Evolutionary conservation across 2,113 vertebrate genomes (phyloP).

Genomic region (Cheilinus undulatus): DNA sequence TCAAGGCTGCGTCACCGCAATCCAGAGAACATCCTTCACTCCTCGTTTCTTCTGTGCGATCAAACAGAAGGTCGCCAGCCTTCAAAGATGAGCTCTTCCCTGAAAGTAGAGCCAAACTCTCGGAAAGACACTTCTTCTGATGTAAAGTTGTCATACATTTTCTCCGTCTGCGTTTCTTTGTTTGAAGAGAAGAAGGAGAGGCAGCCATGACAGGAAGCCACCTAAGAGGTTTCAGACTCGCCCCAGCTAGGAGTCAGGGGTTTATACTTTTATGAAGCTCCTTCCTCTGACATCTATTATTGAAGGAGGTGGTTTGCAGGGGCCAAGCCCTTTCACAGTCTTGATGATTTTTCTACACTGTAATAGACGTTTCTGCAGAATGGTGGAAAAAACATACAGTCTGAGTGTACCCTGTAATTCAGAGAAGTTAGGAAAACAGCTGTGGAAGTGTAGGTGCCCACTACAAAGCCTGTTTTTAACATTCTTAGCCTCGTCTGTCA

Average conservation of each 20-base stretch:
- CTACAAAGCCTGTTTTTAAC: constrained; percentile 74
- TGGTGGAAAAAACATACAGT: constrained; percentile 19
- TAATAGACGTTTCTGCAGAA: constrained; percentile 56
- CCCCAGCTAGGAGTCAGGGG: constrained; percentile 54
- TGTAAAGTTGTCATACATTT: not conserved
- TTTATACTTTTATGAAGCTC: constrained; percentile 83
- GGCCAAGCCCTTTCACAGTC: constrained; percentile 66
- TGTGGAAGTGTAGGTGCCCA: constrained; percentile 51
- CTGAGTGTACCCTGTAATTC: constrained; percentile 65
- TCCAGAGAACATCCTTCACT: not conserved
- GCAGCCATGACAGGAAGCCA: constrained; percentile 30
- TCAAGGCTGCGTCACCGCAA: constrained; percentile 31
- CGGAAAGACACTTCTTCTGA: not conserved
- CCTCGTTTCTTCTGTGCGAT: not conserved
- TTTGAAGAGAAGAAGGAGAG: constrained; percentile 6
- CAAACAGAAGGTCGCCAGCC: not conserved
- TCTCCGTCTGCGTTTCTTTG: not conserved
- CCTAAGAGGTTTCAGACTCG: constrained; percentile 38
- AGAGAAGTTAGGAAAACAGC: constrained; percentile 65
- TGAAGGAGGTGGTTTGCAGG: constrained; percentile 67
- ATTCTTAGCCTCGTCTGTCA: constrained; percentile 76
- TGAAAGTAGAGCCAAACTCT: not conserved
- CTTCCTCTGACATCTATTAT: constrained; percentile 78
- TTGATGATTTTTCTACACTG: constrained; percentile 57
- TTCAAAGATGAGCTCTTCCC: not conserved